Conservation (phyloP, 2,113 vertebrate genomes). For the Nerophis ophidion region DNA sequence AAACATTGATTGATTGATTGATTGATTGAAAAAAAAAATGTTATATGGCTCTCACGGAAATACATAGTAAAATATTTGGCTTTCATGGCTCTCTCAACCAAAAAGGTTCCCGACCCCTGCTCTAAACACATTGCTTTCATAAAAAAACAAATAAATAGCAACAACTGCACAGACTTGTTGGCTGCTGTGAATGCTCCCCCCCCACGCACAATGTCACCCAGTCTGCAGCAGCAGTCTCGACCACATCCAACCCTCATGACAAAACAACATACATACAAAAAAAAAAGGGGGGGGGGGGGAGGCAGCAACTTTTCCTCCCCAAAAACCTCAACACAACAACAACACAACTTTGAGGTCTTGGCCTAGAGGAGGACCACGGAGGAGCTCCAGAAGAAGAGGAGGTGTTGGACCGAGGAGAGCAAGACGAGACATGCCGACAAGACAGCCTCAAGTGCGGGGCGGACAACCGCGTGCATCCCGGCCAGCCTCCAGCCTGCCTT, state of each 20-base stretch:
- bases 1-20: too few species aligned
- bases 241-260: constrained; percentile 23
- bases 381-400: constrained; percentile 27
- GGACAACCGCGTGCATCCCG: constrained; percentile 40
- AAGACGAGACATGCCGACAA: constrained; percentile 44
- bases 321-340: constrained; percentile 20
- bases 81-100: too few species aligned
- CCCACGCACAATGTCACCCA: constrained; percentile 35
- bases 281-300: constrained; percentile 33
- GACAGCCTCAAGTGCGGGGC: constrained; percentile 19
- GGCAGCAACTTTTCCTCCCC: constrained; percentile 41
- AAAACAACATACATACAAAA: background rate
- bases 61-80: too few species aligned
- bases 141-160: background rate
- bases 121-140: too few species aligned
- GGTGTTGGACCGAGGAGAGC: constrained; percentile 27
- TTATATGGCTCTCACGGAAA: too few species aligned
- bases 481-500: constrained; percentile 28
- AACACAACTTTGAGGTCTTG: constrained; percentile 58
- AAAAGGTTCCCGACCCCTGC: too few species aligned
- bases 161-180: constrained; percentile 51
- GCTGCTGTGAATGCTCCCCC: constrained; percentile 25
- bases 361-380: constrained; percentile 46
- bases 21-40: too few species aligned
- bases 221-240: constrained; percentile 21